phyloP scores from a whole-genome alignment of 2,113 vertebrate genomes.

The Nothobranchius furzeri region DNA sequence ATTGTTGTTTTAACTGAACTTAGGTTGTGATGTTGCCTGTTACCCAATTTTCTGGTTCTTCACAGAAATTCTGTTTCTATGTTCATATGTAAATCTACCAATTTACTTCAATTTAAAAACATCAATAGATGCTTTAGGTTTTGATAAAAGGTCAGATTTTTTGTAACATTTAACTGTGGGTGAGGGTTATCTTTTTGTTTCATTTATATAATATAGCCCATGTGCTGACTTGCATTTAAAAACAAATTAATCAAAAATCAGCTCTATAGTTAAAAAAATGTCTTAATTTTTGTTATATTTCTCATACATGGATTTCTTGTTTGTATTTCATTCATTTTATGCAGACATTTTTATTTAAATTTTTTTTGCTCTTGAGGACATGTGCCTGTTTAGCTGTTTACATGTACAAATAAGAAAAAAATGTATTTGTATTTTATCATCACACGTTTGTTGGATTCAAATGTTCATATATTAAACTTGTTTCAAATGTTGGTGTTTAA shows the following conservation, averaged over 20 bases:
- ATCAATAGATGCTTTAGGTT: not conserved
- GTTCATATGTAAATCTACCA: slow-evolving; percentile 5
- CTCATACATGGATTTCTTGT: not conserved
- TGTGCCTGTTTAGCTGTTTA: slow-evolving; percentile 58
- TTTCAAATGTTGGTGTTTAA: no score
- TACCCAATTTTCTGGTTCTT: no score
- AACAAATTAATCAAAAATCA: not conserved
- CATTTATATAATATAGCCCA: not conserved
- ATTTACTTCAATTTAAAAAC: slow-evolving; percentile 2
- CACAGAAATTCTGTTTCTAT: no score
- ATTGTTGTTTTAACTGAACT: slow-evolving; percentile 12
- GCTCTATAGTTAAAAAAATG: not conserved
- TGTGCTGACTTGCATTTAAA: not conserved
- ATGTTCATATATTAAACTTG: not conserved
- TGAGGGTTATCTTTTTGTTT: not conserved
- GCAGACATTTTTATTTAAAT: not conserved
- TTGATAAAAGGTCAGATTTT: not conserved
- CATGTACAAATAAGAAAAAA: slow-evolving; percentile 66
- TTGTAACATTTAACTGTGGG: not conserved
- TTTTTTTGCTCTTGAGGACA: slow-evolving; percentile 15
- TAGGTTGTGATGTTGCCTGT: no score
- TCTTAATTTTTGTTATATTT: not conserved
- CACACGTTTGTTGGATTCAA: slow-evolving; percentile 11
- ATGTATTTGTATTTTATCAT: slow-evolving; percentile 55
- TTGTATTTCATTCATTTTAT: not conserved